Percentiles rank a stretch among this genome's conserved stretches.
Evolutionary conservation across 23 tunicate genomes (phyloP).

Genomic region (Styela clava): DNA sequence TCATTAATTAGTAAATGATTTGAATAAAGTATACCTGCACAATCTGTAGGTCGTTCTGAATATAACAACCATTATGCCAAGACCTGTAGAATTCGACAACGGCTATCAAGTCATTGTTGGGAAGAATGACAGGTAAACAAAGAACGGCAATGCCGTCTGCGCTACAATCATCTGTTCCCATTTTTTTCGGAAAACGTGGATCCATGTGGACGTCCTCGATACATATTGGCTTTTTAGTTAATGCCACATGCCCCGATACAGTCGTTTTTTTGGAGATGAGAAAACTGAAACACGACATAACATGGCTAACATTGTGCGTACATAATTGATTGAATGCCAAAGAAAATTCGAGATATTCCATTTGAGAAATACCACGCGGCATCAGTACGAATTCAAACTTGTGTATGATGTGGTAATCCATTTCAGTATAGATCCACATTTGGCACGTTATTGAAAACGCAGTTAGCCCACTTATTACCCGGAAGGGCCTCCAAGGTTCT

Average conservation of each 20-base stretch:
- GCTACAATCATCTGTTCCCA: constrained; percentile 35
- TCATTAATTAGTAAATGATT: too few species aligned
- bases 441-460: too few species aligned
- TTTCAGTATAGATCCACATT: too few species aligned
- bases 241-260: constrained; percentile 77
- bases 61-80: constrained; percentile 55
- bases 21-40: constrained; percentile 30
- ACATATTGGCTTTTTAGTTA: constrained; percentile 31
- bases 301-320: too few species aligned
- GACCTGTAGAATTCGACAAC: constrained; percentile 66
- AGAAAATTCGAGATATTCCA: too few species aligned
- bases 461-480: too few species aligned
- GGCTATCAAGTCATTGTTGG: constrained; percentile 53
- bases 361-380: too few species aligned
- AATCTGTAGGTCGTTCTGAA: constrained; percentile 7
- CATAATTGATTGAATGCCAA: too few species aligned
- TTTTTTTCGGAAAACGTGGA: constrained; percentile 74
- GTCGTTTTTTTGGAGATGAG: constrained; percentile 45
- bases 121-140: constrained; percentile 61
- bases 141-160: constrained; percentile 38
- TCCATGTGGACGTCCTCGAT: constrained; percentile 74
- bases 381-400: too few species aligned
- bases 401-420: too few species aligned
- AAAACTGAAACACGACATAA: constrained; percentile 32
- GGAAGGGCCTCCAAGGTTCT: too few species aligned